Base-by-base conservation (phyloP, 2,113 vertebrate species). In the Rostratula benghalensis region DNA sequence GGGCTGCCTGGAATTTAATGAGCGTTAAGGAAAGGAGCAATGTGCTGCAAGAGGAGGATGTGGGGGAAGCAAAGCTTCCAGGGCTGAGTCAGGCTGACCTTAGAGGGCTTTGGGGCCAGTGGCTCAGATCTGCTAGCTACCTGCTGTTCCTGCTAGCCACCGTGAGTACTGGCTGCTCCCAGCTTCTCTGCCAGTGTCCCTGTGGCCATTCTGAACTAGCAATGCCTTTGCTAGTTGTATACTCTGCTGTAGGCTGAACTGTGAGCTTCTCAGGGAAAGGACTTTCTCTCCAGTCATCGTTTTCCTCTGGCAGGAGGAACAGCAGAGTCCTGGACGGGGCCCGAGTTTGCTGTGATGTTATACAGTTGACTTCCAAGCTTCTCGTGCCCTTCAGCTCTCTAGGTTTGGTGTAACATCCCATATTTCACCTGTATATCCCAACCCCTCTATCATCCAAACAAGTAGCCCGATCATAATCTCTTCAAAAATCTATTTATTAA, bases 351-450 rank as follows among this genome's bases (percentile, higher is more conserved):
- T 21, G 1, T 0, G 6, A 3, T 19, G 56, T 10, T 11, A 8
- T 3, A 21, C 51, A 5, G 63, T 25, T 46, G 69, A 43, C 39
- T 37, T 5, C 46, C 53, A 21, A 11, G 31, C 80, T 70, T 37
- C 63, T 76, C 3, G 1, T 12, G 46, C 48, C 33, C 3, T 45
- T 48, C 43, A 7, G 23, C 9, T 46, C 19, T 68, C 76, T 56
- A 4, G 56, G 8, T 60, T 59, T 59, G 33, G n/a, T 28, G n/a
- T 18, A 0, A 0, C 4, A 24, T 28, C 12, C 4, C 22, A 0
- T 71, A 3, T 60, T 27, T 69, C 35, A 13, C 14, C n/a, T 33
- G 25, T 51, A 8, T 43, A 24, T n/a, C 60, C 60, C 60, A 35
- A 3, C 13, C 43, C 27, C 13, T 71, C 82, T 7, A 0, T 71